Percentiles rank a stretch among this genome's conserved stretches.
Evolutionary conservation across 2,888 invertebrate species (phyloP).

Genomic region (Hanleya hanleyi): DNA sequence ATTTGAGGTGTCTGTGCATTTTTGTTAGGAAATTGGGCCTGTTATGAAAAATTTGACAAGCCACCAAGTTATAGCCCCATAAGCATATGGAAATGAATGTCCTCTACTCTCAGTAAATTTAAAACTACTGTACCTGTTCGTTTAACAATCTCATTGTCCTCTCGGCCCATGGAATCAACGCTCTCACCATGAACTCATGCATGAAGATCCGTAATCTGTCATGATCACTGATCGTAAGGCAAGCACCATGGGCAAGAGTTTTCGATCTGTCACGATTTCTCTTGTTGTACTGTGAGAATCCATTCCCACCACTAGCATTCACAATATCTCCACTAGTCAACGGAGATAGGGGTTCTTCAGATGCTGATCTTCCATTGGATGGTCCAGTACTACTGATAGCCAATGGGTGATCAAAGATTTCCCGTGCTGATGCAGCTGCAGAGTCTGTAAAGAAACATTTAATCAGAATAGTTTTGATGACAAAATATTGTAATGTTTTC

Average conservation of each 20-base stretch:
- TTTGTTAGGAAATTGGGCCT: background rate
- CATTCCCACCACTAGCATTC: background rate
- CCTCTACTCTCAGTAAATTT: no score
- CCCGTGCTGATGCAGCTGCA: background rate
- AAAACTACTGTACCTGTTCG: conserved; percentile 69
- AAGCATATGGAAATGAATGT: no score
- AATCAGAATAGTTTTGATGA: background rate
- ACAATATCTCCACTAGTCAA: background rate
- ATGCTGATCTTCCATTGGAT: conserved; percentile 13
- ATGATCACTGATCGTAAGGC: conserved; percentile 86
- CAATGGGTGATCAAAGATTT: conserved; percentile 19
- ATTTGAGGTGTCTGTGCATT: background rate
- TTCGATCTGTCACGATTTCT: conserved; percentile 15
- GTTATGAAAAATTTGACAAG: no score
- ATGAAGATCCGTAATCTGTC: conserved; percentile 89
- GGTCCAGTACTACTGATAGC: conserved; percentile 6
- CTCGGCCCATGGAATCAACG: conserved; percentile 93
- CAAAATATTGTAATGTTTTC: no score
- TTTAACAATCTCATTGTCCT: conserved; percentile 83
- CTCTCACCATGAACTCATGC: conserved; percentile 89
- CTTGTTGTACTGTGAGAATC: background rate
- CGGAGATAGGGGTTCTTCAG: conserved; percentile 12
- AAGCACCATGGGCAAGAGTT: conserved; percentile 73
- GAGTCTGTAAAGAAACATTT: conserved; percentile 6
- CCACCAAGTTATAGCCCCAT: background rate